Conservation (phyloP, 2,113 vertebrate species). For the Phaethornis superciliosus region DNA sequence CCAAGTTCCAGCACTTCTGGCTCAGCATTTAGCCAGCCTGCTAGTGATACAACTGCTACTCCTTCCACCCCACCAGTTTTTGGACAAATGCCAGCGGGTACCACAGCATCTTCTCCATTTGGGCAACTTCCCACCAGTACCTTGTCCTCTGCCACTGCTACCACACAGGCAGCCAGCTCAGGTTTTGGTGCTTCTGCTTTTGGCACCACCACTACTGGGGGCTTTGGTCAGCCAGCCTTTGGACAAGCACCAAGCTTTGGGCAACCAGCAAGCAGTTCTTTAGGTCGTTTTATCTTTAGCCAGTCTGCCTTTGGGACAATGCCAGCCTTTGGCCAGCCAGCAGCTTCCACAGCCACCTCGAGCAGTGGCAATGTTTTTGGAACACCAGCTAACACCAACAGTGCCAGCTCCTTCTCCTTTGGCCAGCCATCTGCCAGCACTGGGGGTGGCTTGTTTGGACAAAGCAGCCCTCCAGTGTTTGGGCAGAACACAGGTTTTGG, state of each 20-base stretch:
- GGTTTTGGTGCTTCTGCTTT: conserved; percentile 78
- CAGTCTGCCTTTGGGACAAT: conserved; percentile 74
- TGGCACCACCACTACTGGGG: conserved; percentile 52
- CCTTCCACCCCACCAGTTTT: conserved; percentile 58
- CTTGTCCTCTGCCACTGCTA: neutral
- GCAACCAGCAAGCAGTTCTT: conserved; percentile 76
- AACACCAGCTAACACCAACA: conserved; percentile 66
- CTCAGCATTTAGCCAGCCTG: conserved; percentile 76
- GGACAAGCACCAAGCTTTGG: conserved; percentile 84
- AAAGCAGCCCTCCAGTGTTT: conserved; percentile 80
- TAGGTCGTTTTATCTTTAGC: conserved; percentile 79
- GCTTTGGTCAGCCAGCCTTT: conserved; percentile 84
- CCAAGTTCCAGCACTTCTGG: conserved; percentile 46
- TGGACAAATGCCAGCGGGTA: conserved; percentile 64
- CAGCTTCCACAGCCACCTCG: conserved; percentile 65
- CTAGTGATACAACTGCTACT: conserved; percentile 18
- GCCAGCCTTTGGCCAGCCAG: conserved; percentile 81
- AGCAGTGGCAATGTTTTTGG: conserved; percentile 81
- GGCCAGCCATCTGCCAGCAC: conserved; percentile 73
- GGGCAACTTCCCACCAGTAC: conserved; percentile 58
- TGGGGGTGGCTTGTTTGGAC: conserved; percentile 82
- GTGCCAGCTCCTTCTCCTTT: conserved; percentile 86
- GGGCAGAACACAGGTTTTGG: conserved; percentile 87
- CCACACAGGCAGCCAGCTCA: conserved; percentile 50
- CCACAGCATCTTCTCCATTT: conserved; percentile 64